Evolutionary conservation across 1,140 invertebrate genomes (phyloP).

Genomic region (Drosophila sucinea): DNA sequence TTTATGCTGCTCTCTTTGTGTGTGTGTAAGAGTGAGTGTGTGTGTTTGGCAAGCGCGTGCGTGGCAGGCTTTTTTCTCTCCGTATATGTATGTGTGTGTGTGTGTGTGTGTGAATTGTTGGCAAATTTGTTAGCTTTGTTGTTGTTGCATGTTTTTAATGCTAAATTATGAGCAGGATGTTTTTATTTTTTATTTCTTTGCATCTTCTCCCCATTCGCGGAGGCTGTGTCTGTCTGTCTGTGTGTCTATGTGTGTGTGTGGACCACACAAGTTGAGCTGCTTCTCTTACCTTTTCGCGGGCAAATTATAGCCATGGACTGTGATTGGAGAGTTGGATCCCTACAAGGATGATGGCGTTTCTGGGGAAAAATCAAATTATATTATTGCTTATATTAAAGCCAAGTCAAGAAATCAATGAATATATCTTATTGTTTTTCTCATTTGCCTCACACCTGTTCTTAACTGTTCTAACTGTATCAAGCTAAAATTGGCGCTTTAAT

Average conservation of each 20-base stretch:
- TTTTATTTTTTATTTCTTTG: slow-evolving; percentile 37
- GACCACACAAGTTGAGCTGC: slow-evolving; percentile 48
- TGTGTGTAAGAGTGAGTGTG: slow-evolving; percentile 31
- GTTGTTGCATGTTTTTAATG: slow-evolving; percentile 77
- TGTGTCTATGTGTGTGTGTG: slow-evolving; percentile 21
- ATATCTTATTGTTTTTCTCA: background rate
- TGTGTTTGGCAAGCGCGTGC: slow-evolving; percentile 58
- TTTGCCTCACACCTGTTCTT: background rate
- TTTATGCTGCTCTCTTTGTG: slow-evolving; percentile 44
- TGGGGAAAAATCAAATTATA: background rate
- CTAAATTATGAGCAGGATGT: slow-evolving; percentile 73
- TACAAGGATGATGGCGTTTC: slow-evolving; percentile 1
- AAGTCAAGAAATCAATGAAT: background rate
- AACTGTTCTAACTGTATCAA: background rate
- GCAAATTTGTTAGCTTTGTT: slow-evolving; percentile 77
- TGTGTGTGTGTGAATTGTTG: slow-evolving; percentile 63
- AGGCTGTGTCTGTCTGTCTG: slow-evolving; percentile 7
- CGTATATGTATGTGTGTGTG: slow-evolving; percentile 6
- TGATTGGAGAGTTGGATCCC: background rate
- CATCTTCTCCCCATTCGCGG: slow-evolving; percentile 13
- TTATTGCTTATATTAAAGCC: background rate
- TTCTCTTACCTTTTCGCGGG: slow-evolving; percentile 38
- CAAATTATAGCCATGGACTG: slow-evolving; percentile 26
- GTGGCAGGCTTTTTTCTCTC: slow-evolving; percentile 62
- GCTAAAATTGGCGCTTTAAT: slow-evolving; percentile 70